Base-by-base conservation (phyloP, 2,797 vertebrate species). In the Petrocephalus schoutedeni region DNA sequence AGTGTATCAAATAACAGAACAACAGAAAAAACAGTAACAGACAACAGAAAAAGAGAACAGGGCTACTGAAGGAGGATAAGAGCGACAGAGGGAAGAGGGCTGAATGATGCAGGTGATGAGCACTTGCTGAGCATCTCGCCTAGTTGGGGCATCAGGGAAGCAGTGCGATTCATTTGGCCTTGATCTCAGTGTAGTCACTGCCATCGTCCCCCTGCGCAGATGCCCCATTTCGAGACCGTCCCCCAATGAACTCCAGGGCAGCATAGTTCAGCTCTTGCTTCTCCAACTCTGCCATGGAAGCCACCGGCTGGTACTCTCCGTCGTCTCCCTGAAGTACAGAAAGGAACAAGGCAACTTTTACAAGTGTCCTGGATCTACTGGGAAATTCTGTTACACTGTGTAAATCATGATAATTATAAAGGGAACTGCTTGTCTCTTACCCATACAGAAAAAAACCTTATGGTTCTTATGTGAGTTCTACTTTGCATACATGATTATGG, bases 131-230 rank as follows among this genome's bases (percentile, higher is more conserved):
- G 93, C 92, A 91, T 96, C 94, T 93, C 91, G 93, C 93, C 85
- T 91, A 91, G 93, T 91, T 91, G 92, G 95, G 91, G 95, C 91
- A 93, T 96, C 95, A 96, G 95, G 95, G 95, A 95, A 96, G 95
- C 93, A 96, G 95, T 23, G 94, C 94, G 93, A 93, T 95, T 96
- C 95, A 96, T 96, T 96, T 96, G 92, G 95, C 92, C 94, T 96
- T 96, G 92, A 96, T 96, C 93, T 96, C 95, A 85, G 93, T 93
- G 91, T 96, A 96, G 93, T 95, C 95, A 93, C 94, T 93, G 93
- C 93, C 93, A 36, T 96, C 95, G 92, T 96, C 95, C 91, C 93
- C 94, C 93, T 94, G 93, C 92, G 95, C 95, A 88, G 94, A 91
- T 87, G 91, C 92, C 89, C 94, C 95, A 87, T 95, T 95, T 91